phyloP scores from a whole-genome alignment of 2,113 vertebrate genomes.

The Narcine bancroftii region DNA sequence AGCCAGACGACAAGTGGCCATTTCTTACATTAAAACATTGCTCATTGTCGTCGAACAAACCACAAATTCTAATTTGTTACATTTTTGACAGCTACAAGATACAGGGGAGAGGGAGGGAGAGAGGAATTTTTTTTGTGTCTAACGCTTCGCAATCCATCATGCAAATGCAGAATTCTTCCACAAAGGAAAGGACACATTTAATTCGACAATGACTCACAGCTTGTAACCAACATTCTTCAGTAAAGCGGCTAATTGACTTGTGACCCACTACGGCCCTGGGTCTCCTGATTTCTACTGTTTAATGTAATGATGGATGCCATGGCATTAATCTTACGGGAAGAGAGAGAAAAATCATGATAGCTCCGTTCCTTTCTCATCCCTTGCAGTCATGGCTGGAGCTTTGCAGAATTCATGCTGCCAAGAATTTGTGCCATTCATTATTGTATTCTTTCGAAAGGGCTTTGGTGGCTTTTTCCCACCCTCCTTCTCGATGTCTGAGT shows the following conservation, averaged over 20 bases:
- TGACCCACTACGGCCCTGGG: constrained; percentile 13
- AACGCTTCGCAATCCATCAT: constrained; percentile 37
- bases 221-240: constrained; percentile 44
- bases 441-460: neutral
- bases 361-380: neutral
- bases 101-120: neutral
- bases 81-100: neutral
- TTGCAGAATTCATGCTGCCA: constrained; percentile 6
- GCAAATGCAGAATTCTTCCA: constrained; percentile 41
- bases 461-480: neutral
- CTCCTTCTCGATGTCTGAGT: neutral
- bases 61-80: neutral
- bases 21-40: neutral
- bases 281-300: constrained; percentile 30
- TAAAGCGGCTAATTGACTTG: constrained; percentile 40
- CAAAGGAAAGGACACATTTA: constrained; percentile 41
- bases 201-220: constrained; percentile 46
- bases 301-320: constrained; percentile 46
- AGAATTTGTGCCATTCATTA: constrained; percentile 9
- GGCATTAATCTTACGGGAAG: constrained; percentile 40
- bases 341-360: constrained; percentile 28
- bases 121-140: neutral
- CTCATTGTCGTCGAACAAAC: neutral
- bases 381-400: constrained; percentile 5
- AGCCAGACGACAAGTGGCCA: neutral